Evolutionary conservation across 2,888 invertebrate species (phyloP).

Genomic region (Lomographa bimaculata): DNA sequence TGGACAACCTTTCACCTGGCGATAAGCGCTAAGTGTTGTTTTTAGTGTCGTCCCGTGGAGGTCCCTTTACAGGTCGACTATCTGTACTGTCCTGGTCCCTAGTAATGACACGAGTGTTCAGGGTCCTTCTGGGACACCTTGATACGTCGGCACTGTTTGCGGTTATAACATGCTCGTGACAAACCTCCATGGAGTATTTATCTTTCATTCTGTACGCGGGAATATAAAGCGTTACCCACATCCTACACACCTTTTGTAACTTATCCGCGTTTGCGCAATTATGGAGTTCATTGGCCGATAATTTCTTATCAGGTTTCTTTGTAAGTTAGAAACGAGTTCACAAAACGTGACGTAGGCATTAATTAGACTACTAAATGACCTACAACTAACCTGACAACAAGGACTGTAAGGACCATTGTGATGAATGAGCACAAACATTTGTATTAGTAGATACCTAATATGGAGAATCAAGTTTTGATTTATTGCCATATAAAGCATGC

Average conservation of each 20-base stretch:
- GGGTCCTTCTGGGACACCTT: neutral
- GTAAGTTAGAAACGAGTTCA: conserved; percentile 54
- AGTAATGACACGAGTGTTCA: neutral
- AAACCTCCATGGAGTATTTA: neutral
- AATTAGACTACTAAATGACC: conserved; percentile 53
- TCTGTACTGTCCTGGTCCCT: conserved; percentile 15
- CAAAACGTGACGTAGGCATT: conserved; percentile 50
- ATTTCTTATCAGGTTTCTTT: conserved; percentile 72
- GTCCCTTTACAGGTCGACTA: conserved; percentile 40
- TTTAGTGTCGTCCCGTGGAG: conserved; percentile 47
- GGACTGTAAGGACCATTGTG: no score
- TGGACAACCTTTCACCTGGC: conserved; percentile 71
- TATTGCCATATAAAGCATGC: neutral
- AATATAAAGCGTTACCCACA: conserved; percentile 7
- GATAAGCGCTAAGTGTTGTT: conserved; percentile 64
- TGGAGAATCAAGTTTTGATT: no score
- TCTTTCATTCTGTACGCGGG: neutral
- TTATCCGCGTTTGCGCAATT: conserved; percentile 51
- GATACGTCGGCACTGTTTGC: conserved; percentile 5
- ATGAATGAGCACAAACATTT: no score
- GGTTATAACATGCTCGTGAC: neutral
- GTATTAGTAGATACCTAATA: no score
- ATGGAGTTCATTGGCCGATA: conserved; percentile 72
- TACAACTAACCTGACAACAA: conserved; percentile 1
- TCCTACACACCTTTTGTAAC: conserved; percentile 20